These are phyloP conservation scores for Turritopsis rubra DNA, from an alignment of 30 jellyfish, hydroid and myxozoan genomes.

Conservation along the genomic window DNA sequence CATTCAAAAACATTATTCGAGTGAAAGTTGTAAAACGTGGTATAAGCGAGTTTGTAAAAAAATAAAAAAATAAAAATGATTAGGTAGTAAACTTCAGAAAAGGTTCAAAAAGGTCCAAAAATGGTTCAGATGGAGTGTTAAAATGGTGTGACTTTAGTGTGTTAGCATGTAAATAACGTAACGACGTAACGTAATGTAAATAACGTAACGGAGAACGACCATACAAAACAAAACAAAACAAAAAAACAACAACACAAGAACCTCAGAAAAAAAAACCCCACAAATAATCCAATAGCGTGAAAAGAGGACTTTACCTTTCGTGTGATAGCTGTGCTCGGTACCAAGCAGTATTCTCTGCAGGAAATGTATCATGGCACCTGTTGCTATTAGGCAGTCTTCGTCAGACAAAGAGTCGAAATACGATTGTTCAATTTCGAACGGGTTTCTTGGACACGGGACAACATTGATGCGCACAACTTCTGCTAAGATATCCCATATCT, in stretches of 20 bases:
- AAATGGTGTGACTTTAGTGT: no score
- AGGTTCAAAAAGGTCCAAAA: no score
- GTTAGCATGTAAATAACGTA: no score
- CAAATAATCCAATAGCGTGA: neutral
- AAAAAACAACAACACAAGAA: neutral
- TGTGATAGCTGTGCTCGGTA: slow-evolving; percentile 70
- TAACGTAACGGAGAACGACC: no score
- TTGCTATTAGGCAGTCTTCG: slow-evolving; percentile 61
- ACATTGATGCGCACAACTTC: slow-evolving; percentile 82
- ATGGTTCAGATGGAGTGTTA: no score
- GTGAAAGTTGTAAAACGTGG: no score
- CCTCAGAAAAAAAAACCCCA: neutral
- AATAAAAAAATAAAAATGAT: no score
- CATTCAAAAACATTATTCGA: no score
- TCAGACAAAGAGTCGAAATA: slow-evolving; percentile 62
- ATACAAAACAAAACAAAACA: no score
- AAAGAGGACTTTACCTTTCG: slow-evolving; percentile 36
- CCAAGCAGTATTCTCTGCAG: slow-evolving; percentile 46
- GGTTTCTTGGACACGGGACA: slow-evolving; percentile 83
- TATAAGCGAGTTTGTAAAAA: no score
- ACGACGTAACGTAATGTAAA: no score
- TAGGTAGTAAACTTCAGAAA: no score
- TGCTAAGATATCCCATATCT: slow-evolving; percentile 75
- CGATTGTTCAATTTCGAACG: slow-evolving; percentile 77
- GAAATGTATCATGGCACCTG: slow-evolving; percentile 87